These are phyloP conservation scores for Chionoecetes opilio DNA, from an alignment of 1,140 invertebrate species.

Conservation along the genomic window DNA sequence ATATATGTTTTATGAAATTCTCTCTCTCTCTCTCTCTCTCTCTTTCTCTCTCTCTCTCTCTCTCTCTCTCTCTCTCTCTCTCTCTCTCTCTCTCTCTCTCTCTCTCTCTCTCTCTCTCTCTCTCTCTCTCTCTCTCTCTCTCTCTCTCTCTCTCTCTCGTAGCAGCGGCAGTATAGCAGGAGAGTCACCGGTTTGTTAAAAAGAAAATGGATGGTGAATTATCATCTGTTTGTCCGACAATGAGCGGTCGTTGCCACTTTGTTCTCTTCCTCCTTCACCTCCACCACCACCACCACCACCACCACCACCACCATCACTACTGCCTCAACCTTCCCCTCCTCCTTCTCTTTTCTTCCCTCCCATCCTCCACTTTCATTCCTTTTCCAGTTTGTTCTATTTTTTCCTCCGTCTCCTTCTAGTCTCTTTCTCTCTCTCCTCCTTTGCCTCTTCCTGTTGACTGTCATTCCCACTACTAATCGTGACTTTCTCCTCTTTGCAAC, in stretches of 20 bases:
- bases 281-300: conserved; percentile 4
- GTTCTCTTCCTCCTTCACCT: conserved; percentile 27
- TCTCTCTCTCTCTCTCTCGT: neutral
- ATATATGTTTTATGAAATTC: neutral
- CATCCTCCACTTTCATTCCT: neutral
- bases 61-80: neutral
- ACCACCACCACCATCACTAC: neutral
- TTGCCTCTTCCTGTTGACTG: too few species aligned
- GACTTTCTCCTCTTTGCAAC: too few species aligned
- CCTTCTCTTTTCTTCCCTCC: neutral
- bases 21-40: too few species aligned
- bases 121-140: neutral
- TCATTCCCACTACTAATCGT: too few species aligned
- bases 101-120: conserved; percentile 31
- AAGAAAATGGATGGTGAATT: neutral
- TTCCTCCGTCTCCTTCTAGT: neutral
- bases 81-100: conserved; percentile 36
- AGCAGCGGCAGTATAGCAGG: neutral
- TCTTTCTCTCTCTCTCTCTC: neutral
- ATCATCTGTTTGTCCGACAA: conserved; percentile 23
- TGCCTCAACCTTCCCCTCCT: neutral
- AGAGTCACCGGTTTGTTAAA: neutral
- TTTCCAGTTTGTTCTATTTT: neutral
- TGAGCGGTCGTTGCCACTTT: conserved; percentile 25
- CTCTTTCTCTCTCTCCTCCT: neutral